phyloP scores from a whole-genome alignment of 2,113 vertebrate genomes.

The Otis tarda region DNA sequence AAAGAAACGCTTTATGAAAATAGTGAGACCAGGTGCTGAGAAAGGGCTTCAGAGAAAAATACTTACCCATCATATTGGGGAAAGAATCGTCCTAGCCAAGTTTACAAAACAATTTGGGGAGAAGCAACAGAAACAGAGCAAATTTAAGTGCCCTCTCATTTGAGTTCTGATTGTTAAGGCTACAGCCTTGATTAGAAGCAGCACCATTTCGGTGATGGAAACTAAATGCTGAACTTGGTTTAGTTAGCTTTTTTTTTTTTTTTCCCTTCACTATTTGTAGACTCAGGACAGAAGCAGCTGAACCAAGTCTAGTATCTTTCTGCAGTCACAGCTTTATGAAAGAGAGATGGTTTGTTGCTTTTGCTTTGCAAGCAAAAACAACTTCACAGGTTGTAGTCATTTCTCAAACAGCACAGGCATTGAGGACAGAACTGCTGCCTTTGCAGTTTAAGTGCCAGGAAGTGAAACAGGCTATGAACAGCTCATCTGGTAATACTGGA shows the following conservation, averaged over 20 bases:
- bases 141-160: neutral
- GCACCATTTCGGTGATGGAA: neutral
- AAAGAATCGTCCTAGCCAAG: neutral
- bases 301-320: neutral
- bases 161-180: neutral
- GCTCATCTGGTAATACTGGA: neutral
- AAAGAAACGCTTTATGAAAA: neutral
- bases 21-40: neutral
- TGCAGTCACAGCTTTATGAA: neutral
- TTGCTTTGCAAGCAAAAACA: neutral
- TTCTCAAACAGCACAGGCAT: neutral
- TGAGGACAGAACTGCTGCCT: neutral
- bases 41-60: neutral
- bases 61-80: neutral
- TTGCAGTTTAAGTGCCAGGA: neutral
- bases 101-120: neutral
- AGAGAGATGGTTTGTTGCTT: neutral
- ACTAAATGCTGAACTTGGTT: neutral
- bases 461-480: neutral
- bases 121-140: neutral
- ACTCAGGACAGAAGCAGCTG: neutral
- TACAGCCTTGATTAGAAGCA: neutral
- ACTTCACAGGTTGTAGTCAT: neutral
- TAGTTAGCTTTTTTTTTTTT: neutral
- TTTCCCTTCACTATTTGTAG: neutral